Conservation (phyloP, 1,140 invertebrate species). For the Gonatopus flavifemur region DNA sequence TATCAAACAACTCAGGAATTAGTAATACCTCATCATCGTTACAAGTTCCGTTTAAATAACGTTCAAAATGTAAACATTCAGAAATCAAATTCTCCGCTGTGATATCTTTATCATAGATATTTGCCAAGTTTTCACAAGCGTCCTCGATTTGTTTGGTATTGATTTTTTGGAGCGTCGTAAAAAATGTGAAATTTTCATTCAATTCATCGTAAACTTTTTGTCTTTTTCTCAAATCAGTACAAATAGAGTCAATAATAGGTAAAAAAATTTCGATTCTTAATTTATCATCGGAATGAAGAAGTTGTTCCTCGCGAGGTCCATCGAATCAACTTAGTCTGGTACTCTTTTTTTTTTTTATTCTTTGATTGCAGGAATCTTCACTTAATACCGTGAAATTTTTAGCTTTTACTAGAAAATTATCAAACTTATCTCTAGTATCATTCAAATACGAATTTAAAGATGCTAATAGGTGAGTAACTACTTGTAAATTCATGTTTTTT, state of each 20-base stretch:
- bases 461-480: conserved; percentile 11
- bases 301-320: too few relatives aligned
- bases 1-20: background rate
- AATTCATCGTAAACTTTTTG: too few relatives aligned
- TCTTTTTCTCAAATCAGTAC: too few relatives aligned
- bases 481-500: conserved; percentile 18
- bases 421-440: conserved; percentile 17
- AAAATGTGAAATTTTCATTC: too few relatives aligned
- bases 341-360: background rate
- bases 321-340: background rate
- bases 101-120: background rate
- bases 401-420: background rate
- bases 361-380: background rate
- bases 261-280: too few relatives aligned
- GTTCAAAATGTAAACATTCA: background rate
- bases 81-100: background rate
- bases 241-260: too few relatives aligned
- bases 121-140: background rate
- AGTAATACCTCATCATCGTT: background rate
- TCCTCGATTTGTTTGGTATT: background rate
- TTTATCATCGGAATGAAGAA: too few relatives aligned
- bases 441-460: conserved; percentile 21
- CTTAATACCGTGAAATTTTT: background rate
- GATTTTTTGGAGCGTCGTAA: too few relatives aligned
- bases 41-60: background rate